A percentile compares a stretch with the other conserved stretches of the same genome.
phyloP scores from a whole-genome alignment of 2,888 invertebrate genomes.

The Lycaena phlaeas region DNA sequence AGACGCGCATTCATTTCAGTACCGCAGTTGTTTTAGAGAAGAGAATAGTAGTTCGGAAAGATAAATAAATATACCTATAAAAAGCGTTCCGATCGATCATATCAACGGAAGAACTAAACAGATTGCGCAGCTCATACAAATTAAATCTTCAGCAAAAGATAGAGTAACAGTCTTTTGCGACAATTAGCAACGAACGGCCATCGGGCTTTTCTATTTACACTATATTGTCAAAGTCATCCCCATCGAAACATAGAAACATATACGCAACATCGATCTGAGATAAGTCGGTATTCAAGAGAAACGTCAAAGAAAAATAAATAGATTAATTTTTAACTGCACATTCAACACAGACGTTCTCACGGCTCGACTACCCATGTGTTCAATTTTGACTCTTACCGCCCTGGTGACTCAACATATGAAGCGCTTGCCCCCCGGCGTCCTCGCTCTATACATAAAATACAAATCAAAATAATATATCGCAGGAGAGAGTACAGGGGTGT shows the following conservation, averaged over 20 bases:
- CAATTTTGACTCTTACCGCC: constrained; percentile 86
- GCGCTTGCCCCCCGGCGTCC: constrained; percentile 91
- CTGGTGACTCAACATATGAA: constrained; percentile 92
- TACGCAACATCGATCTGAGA: constrained; percentile 72
- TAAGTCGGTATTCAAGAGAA: constrained; percentile 71
- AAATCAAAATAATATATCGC: constrained; percentile 72
- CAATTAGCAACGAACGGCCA: constrained; percentile 73
- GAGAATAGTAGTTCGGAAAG: constrained; percentile 64
- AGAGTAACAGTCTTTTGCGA: constrained; percentile 71
- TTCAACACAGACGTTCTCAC: constrained; percentile 74
- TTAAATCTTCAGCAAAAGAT: constrained; percentile 71
- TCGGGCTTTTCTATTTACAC: constrained; percentile 71
- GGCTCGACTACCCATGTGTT: constrained; percentile 68
- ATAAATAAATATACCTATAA: constrained; percentile 71
- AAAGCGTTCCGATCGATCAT: constrained; percentile 65
- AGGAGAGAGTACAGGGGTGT: constrained; percentile 68
- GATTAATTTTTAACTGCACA: constrained; percentile 67
- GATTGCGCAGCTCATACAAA: constrained; percentile 72
- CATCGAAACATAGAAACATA: constrained; percentile 73
- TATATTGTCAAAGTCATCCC: constrained; percentile 65
- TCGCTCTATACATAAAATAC: constrained; percentile 86
- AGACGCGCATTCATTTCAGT: constrained; percentile 68
- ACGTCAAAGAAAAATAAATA: constrained; percentile 72
- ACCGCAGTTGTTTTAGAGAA: constrained; percentile 64
- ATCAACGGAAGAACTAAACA: constrained; percentile 70